These are phyloP conservation scores for Pseudomyrmex concolor DNA, from an alignment of 1,140 invertebrate species.

Conservation along the genomic window DNA sequence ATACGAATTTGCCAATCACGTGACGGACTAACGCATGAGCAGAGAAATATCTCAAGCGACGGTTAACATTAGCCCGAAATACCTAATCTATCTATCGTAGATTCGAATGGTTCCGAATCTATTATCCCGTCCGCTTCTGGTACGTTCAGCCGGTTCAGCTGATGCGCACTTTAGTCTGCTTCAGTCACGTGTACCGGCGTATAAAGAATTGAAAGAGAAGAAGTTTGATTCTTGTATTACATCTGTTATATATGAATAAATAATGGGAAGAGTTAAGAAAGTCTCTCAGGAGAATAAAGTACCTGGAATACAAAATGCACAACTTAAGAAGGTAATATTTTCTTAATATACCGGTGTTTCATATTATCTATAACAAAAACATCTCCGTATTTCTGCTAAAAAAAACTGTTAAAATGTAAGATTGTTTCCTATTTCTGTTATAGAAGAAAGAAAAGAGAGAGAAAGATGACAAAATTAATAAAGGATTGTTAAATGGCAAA, in stretches of 20 bases:
- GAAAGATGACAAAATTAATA: not conserved
- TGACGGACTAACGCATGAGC: too few species aligned
- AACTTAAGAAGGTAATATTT: conserved; percentile 20
- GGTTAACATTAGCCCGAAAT: too few species aligned
- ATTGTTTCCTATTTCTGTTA: conserved; percentile 4
- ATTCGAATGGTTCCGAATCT: too few species aligned
- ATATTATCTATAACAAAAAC: not conserved
- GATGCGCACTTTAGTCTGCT: too few species aligned
- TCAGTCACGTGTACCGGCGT: not conserved
- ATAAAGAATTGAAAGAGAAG: too few species aligned
- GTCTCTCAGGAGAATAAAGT: not conserved
- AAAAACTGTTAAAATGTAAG: not conserved
- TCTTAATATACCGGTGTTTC: too few species aligned
- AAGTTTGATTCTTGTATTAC: too few species aligned
- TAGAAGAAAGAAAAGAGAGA: conserved; percentile 1
- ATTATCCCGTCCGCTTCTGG: too few species aligned
- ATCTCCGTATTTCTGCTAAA: not conserved
- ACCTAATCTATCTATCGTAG: too few species aligned
- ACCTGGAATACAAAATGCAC: not conserved
- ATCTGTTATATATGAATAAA: not conserved
- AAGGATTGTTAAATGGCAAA: not conserved
- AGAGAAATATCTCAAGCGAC: too few species aligned
- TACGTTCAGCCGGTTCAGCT: too few species aligned
- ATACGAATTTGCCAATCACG: too few species aligned
- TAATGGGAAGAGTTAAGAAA: conserved; percentile 5